Base-by-base conservation (phyloP, 2,797 vertebrate species). In the Pipistrellus pygmaeus region DNA sequence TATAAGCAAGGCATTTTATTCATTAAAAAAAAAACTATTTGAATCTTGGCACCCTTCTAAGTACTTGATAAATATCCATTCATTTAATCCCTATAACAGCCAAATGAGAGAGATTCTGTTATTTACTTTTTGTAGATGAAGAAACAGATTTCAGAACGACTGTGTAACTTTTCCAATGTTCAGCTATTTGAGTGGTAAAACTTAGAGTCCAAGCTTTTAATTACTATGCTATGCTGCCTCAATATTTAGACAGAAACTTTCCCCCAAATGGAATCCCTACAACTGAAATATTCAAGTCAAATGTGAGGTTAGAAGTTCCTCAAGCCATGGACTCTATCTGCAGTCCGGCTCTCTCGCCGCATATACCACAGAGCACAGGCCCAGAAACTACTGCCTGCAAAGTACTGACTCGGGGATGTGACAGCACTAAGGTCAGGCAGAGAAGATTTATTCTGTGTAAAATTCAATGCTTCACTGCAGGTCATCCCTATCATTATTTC, bases 21-120 rank as follows among this genome's bases (percentile, higher is more conserved):
- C 64, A 7, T 62, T 88, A 27, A 30, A 30, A 66, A 94, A 41
- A 94, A 41, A 94, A n/a, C 69, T 32, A 46, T 77, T 83, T 83
- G 46, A 66, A 53, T 60, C 66, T 38, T 91, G 72, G 17, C 21
- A 53, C 35, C 57, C 5, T 60, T 48, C 25, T 55, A 69, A 78
- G 5, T 44, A 32, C 35, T 69, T 44, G 72, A 60, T 3, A 57
- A 83, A 87, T 62, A 68, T 32, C 73, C 91, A 88, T n/a, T 88
- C 73, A 72, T 57, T 90, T 68, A 88, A 82, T 32, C 6, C 9
- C 64, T 69, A 55, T 20, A 80, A 66, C 30, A 60, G 77, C 5
- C 20, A 6, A 27, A 20, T 32, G 7, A 89, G 21, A 48, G 46
- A 76, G 53, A 76, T 48, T 66, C n/a, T 71, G 23, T 88, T 53